Evolutionary conservation across 2,113 vertebrate species (phyloP), one percentile per base, ranked within the genome.

Genomic region (Rhombomys opimus): DNA sequence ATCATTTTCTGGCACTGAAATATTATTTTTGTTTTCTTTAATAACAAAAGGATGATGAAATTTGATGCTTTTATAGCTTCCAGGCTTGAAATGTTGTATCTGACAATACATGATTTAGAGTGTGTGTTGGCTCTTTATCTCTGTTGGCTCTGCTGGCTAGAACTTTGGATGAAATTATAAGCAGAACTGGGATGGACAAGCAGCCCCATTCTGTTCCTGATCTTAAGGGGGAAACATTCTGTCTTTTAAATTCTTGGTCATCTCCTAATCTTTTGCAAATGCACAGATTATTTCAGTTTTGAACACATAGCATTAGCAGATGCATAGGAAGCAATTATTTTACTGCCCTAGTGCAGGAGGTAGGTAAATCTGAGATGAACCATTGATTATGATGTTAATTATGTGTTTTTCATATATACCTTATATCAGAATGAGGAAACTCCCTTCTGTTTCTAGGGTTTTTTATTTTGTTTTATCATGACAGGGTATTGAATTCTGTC

Each of bases 271-370:
- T 89, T 52, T 88, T 80, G 38, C 38, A 87, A 17, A 30, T 86
- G 59, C 30, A 85, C 94, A 38, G 8, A 63, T 92, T n/a, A 78
- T 84, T 95, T 87, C 68, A 2, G 15, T 95, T 52, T 89, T 92
- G 14, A 73, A 61, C 92, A 52, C 38, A 46, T 52, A 75, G 63
- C 50, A 50, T 76, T 93, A 68, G 35, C 27, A 87, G 17, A 82
- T 68, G 68, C 72, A 10, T 72, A 9, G 23, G 50, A 76, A 92
- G 68, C 27, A 91, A 6, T 77, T 50, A 59, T 86, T 93, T 93
- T 57, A 91, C 25, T 95, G 41, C 5, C 46, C 30, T 89, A 72
- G 35, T 63, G 61, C 5, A 80, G 77, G 35, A 89, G 11, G 59
- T 11, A 82, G 73, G 30, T 78, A 92, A 54, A 73, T 50, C 46